Conservation (phyloP, 2,113 vertebrate species). For the Sander vitreus region DNA sequence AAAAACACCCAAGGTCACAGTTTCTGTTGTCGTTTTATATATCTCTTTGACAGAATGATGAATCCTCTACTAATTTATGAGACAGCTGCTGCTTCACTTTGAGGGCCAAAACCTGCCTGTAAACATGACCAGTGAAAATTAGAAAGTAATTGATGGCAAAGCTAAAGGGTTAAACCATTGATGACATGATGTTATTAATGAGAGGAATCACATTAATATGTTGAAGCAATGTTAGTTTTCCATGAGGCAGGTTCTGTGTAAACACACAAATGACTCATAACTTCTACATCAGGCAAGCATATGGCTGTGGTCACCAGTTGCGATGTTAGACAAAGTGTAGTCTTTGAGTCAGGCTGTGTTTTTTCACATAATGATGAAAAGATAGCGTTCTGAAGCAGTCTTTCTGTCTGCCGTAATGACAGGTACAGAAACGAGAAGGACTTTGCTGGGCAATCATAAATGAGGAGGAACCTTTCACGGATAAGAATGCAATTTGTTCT, state of each 20-base stretch:
- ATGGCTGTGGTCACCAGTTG: constrained; percentile 48
- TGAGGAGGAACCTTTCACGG: constrained; percentile 47
- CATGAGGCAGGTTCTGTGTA: constrained; percentile 37
- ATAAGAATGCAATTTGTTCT: constrained; percentile 60
- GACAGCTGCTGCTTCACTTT: neutral
- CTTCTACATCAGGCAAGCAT: constrained; percentile 62
- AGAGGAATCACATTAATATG: constrained; percentile 28
- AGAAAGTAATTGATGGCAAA: constrained; percentile 9
- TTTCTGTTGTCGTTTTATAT: constrained; percentile 7
- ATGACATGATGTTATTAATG: constrained; percentile 11
- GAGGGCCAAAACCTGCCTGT: constrained; percentile 14
- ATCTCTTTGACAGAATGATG: neutral
- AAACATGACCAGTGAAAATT: constrained; percentile 6
- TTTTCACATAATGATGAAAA: constrained; percentile 62
- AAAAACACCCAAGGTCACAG: constrained; percentile 42
- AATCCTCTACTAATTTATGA: constrained; percentile 6
- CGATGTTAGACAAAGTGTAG: constrained; percentile 37
- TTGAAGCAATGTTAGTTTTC: constrained; percentile 47
- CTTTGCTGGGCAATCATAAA: constrained; percentile 29
- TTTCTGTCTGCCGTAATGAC: constrained; percentile 35
- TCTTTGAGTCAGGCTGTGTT: constrained; percentile 38
- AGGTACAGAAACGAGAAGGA: constrained; percentile 34
- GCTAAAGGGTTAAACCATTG: constrained; percentile 6
- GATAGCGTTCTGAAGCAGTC: constrained; percentile 37
- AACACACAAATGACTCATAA: constrained; percentile 70